Conservation (phyloP, 2,113 vertebrate species). For the Hoplias malabaricus region DNA sequence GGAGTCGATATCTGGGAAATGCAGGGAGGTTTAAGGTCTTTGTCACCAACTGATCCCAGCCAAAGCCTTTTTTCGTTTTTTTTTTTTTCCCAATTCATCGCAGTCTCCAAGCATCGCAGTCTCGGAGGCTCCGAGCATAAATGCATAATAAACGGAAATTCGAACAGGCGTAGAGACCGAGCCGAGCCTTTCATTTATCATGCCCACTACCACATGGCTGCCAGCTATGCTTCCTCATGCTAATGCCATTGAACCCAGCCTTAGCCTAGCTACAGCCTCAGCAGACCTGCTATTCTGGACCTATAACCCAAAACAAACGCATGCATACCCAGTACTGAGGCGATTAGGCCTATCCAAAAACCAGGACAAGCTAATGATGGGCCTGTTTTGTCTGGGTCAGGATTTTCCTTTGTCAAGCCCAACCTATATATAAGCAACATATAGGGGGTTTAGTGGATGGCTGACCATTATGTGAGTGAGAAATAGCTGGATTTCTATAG, state of each 20-base stretch:
- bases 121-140: slow-evolving; percentile 23
- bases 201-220: slow-evolving; percentile 6
- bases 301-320: neutral
- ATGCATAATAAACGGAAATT: slow-evolving; percentile 43
- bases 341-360: neutral
- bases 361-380: neutral
- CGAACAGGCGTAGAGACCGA: slow-evolving; percentile 24
- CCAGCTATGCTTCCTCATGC: slow-evolving; percentile 9
- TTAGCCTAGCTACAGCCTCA: neutral
- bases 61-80: slow-evolving; percentile 18
- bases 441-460: neutral
- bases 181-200: slow-evolving; percentile 34
- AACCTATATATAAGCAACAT: neutral
- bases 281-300: neutral
- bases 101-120: neutral
- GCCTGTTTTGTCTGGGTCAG: neutral
- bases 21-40: slow-evolving; percentile 8
- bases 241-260: slow-evolving; percentile 25
- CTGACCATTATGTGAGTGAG: slow-evolving; percentile 30
- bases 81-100: neutral
- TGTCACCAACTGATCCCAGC: slow-evolving; percentile 22
- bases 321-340: neutral
- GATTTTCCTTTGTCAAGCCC: slow-evolving; percentile 5
- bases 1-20: slow-evolving; percentile 7
- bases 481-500: slow-evolving; percentile 12